A percentile compares a stretch with the other conserved stretches of the same genome.
Conservation (phyloP, 2,113 vertebrate genomes). For the Centropus unirufus region DNA sequence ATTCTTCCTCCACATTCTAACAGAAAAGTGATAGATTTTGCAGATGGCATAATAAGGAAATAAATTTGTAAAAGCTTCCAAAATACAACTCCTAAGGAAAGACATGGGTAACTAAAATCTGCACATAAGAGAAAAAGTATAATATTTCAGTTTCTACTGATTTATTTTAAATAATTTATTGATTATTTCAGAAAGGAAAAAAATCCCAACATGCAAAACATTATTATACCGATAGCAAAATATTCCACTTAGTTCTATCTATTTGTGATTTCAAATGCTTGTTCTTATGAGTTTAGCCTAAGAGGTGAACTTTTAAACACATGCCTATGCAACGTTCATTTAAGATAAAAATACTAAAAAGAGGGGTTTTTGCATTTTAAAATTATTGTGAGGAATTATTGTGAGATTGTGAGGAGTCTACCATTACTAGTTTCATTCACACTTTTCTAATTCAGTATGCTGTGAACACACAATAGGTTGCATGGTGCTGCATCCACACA, state of each 20-base stretch:
- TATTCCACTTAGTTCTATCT: background rate
- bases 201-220: background rate
- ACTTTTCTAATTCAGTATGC: background rate
- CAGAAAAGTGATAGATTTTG: slow-evolving; percentile 5
- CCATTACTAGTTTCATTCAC: background rate
- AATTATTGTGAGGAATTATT: background rate
- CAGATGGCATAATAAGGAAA: background rate
- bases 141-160: background rate
- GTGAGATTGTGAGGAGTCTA: no score
- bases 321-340: background rate
- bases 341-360: background rate
- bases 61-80: slow-evolving; percentile 37
- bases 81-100: slow-evolving; percentile 9
- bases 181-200: background rate
- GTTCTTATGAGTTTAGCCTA: background rate
- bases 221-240: background rate
- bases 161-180: background rate
- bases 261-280: background rate
- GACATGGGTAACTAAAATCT: background rate
- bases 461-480: background rate
- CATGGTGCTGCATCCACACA: background rate
- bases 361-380: background rate
- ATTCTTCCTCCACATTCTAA: background rate
- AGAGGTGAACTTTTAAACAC: background rate
- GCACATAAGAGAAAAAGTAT: background rate